Evolutionary conservation across 2,113 vertebrate genomes (phyloP), one percentile per base, ranked within the genome.

Genomic region (Fulica atra): DNA sequence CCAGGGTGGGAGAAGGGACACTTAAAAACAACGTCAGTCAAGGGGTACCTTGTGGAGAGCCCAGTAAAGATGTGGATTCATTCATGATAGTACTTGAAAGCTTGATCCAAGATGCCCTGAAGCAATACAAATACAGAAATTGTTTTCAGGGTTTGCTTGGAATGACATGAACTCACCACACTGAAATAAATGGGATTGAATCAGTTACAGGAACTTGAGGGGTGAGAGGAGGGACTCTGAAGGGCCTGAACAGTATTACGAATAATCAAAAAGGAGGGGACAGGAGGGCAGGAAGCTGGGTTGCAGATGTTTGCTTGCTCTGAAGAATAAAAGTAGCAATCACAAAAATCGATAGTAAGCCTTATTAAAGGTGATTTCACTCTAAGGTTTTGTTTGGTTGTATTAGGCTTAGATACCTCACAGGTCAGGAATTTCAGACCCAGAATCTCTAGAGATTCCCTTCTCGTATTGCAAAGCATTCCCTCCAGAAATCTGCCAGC

Each of bases 241-340:
- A 74, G 71, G 64, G 56, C 21, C 68, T 92, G 38, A 53, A 63
- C 93, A 86, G 38, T 81, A 94, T 72, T 73, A 88, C 89, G 79
- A 94, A 73, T 96, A 96, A 96, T 88, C 60, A 92, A 88, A 94
- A 89, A 83, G 65, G 56, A 84, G 53, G 29, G 40, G 44, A 85
- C n/a, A 83, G 38, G 28, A 86, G 70, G 79, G 46, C 81, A 89
- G 50, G 18, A 9, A 90, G n/a, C 48, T 61, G n/a, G 69, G 35
- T 93, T 66, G 78, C 51, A 82, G 59, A 86, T 88, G 70, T 53
- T 86, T 95, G 8, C 46, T 96, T 92, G 61, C 88, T 97, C 25
- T 95, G 68, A 96, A 95, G 91, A 95, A 93, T 77, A 94, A 96
- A 92, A 94, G 91, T 63, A 96, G 81, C 78, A 96, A 96, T 97